Conservation (phyloP, 1,140 invertebrate species). For the Subanguina moxae region DNA sequence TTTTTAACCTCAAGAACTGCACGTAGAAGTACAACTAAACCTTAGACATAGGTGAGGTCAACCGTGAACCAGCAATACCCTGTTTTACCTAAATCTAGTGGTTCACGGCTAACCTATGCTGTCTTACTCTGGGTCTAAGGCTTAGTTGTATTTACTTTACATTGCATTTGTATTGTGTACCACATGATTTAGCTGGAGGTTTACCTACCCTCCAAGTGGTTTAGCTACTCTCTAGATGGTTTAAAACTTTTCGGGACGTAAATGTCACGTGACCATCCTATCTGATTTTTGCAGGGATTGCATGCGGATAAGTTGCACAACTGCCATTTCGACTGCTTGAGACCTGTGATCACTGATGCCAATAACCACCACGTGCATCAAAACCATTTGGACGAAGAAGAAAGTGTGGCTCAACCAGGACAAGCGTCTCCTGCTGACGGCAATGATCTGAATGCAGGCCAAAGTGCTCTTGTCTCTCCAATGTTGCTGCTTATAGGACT, state of each 20-base stretch:
- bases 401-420: constrained; percentile 9
- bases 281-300: constrained; percentile 44
- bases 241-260: not conserved
- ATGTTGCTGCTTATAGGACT: not conserved
- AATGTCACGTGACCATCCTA: no score
- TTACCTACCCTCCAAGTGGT: not conserved
- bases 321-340: constrained; percentile 49
- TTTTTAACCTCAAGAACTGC: no score
- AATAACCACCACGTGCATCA: constrained; percentile 8
- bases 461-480: not conserved
- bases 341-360: constrained; percentile 14
- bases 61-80: no score
- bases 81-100: no score
- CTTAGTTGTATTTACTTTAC: no score
- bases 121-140: no score
- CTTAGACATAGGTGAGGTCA: not conserved
- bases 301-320: constrained; percentile 52
- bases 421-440: not conserved
- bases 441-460: not conserved
- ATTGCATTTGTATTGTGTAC: not conserved
- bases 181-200: not conserved
- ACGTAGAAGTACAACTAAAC: no score
- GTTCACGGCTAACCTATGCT: no score
- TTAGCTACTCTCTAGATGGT: not conserved
- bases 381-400: constrained; percentile 6